These are phyloP conservation scores for Nesogale talazaci DNA, from an alignment of 2,113 vertebrate species.

Conservation along the genomic window DNA sequence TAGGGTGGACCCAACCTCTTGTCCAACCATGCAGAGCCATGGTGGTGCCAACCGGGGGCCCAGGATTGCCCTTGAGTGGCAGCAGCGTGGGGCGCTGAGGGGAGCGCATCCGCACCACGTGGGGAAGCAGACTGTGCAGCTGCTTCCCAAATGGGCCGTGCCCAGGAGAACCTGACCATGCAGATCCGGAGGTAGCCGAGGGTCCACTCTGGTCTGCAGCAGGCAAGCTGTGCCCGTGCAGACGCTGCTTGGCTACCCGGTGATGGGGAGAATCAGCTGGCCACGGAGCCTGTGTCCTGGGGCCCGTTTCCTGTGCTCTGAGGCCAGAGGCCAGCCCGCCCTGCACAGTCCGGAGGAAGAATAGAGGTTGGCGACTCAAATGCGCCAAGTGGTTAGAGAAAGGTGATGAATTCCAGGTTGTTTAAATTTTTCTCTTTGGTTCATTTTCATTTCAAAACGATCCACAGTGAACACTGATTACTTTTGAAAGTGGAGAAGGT, in stretches of 20 bases:
- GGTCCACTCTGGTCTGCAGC: no score
- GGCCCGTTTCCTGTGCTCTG: not conserved
- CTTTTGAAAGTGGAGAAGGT: constrained; percentile 46
- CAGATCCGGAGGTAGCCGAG: not conserved
- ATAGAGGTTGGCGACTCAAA: not conserved
- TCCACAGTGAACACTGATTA: constrained; percentile 31
- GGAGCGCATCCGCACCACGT: rapidly evolving
- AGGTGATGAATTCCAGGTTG: not conserved
- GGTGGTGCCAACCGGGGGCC: not conserved
- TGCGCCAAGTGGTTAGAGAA: not conserved
- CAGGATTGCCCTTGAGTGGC: not conserved
- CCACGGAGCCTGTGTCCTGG: rapidly evolving
- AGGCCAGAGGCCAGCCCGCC: rapidly evolving
- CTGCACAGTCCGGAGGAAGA: not conserved
- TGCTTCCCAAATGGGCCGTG: not conserved
- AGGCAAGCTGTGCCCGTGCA: no score
- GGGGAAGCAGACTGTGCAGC: not conserved
- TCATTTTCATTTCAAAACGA: constrained; percentile 68
- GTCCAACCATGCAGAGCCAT: not conserved
- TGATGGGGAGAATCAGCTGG: not conserved
- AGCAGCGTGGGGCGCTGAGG: not conserved
- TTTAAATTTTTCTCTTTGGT: constrained; percentile 33
- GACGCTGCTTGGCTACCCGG: not conserved
- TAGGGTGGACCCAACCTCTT: not conserved
- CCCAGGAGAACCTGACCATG: not conserved